Conservation (phyloP, 2,113 vertebrate species). For the Periophthalmus modestus region DNA sequence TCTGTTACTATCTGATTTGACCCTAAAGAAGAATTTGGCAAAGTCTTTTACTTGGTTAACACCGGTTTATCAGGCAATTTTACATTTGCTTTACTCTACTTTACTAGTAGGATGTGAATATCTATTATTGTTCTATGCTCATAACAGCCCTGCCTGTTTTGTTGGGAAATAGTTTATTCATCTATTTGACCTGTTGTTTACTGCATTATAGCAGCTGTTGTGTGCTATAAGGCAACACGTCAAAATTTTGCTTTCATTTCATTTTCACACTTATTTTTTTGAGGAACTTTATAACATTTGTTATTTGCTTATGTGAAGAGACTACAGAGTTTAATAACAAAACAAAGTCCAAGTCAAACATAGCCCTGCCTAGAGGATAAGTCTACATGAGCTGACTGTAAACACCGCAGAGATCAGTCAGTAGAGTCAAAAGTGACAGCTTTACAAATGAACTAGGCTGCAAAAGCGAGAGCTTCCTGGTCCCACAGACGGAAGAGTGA, state of each 20-base stretch:
- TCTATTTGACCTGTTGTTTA: neutral
- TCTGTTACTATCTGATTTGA: neutral
- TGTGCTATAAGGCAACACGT: neutral
- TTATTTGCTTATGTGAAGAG: neutral
- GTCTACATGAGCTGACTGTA: neutral
- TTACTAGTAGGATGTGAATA: no score
- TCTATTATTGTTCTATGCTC: neutral
- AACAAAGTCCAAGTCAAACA: neutral
- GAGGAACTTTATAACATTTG: neutral
- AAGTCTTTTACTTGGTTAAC: neutral
- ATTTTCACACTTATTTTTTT: neutral
- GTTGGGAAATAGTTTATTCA: neutral
- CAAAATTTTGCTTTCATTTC: neutral
- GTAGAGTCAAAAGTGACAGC: neutral
- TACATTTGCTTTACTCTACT: no score
- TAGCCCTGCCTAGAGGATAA: neutral
- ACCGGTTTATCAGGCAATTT: neutral
- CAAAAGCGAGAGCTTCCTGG: neutral
- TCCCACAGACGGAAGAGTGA: neutral
- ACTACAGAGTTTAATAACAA: neutral
- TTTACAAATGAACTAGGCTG: neutral
- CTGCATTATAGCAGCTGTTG: neutral
- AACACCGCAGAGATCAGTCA: neutral
- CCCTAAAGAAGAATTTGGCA: neutral
- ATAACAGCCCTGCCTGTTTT: neutral